Conservation (phyloP, 2,888 invertebrate genomes). For the Criorhina ranunculi region DNA sequence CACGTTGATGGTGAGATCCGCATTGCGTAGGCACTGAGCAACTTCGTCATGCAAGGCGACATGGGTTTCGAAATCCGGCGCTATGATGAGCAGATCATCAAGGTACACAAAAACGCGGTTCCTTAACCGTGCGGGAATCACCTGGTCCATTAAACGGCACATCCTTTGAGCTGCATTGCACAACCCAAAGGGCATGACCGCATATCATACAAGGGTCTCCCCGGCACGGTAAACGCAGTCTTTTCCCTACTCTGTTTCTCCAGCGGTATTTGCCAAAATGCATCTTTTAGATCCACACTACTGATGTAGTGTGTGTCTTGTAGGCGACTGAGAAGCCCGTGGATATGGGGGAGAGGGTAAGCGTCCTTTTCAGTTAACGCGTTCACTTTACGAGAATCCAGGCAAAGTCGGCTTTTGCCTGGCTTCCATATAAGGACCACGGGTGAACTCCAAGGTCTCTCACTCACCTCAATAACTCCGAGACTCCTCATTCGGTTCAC, state of each 20-base stretch:
- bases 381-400: too few relatives aligned
- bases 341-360: slow-evolving; percentile 24
- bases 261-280: slow-evolving; percentile 10
- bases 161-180: slow-evolving; percentile 62
- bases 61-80: slow-evolving; percentile 47
- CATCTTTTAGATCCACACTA: not conserved
- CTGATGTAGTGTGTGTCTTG: not conserved
- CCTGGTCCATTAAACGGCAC: not conserved
- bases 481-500: slow-evolving; percentile 79
- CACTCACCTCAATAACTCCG: slow-evolving; percentile 63
- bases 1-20: slow-evolving; percentile 51
- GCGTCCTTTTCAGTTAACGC: slow-evolving; percentile 18
- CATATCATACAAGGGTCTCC: too few relatives aligned
- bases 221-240: slow-evolving; percentile 56
- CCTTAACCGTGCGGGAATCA: slow-evolving; percentile 53
- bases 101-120: slow-evolving; percentile 24
- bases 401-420: too few relatives aligned
- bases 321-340: not conserved
- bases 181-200: too few relatives aligned
- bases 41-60: slow-evolving; percentile 35
- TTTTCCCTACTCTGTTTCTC: slow-evolving; percentile 12
- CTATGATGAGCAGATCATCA: slow-evolving; percentile 38
- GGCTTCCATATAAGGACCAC: slow-evolving; percentile 78
- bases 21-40: slow-evolving; percentile 38
- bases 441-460: slow-evolving; percentile 79